Evolutionary conservation across 2,888 invertebrate species (phyloP).

Genomic region (Chaetoderma sp.): DNA sequence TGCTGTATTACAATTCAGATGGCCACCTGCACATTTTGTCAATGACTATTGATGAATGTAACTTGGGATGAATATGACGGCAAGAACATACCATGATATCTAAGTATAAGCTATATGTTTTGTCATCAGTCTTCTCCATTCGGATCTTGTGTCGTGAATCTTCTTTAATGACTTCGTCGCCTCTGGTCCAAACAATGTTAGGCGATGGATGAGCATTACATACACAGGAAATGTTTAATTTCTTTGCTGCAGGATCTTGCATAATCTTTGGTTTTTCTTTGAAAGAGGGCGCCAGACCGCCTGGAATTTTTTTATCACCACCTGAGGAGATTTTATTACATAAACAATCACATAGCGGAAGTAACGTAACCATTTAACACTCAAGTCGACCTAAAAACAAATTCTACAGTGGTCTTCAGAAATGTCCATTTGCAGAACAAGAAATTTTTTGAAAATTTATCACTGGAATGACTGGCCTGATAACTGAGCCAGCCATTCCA

Average conservation of each 20-base stretch:
- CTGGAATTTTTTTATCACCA: slow-evolving; percentile 26
- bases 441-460: too few relatives aligned
- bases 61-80: too few relatives aligned
- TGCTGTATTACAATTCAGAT: too few relatives aligned
- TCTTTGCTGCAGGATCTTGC: slow-evolving; percentile 96
- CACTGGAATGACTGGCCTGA: too few relatives aligned
- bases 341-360: neutral
- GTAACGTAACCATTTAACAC: too few relatives aligned
- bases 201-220: slow-evolving; percentile 93
- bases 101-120: slow-evolving; percentile 87
- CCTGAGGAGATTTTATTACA: slow-evolving; percentile 10
- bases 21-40: too few relatives aligned
- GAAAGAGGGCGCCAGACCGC: slow-evolving; percentile 84
- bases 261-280: slow-evolving; percentile 98
- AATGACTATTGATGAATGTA: too few relatives aligned
- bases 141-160: slow-evolving; percentile 86
- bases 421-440: too few relatives aligned
- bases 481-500: too few relatives aligned
- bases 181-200: slow-evolving; percentile 94
- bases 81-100: slow-evolving; percentile 73
- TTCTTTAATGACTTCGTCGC: slow-evolving; percentile 83
- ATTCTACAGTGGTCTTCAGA: too few relatives aligned
- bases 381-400: too few relatives aligned
- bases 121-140: slow-evolving; percentile 83
- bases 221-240: slow-evolving; percentile 96